Evolutionary conservation across 2,113 vertebrate genomes (phyloP), one percentile per base, ranked within the genome.

Genomic region (Pholis gunnellus): DNA sequence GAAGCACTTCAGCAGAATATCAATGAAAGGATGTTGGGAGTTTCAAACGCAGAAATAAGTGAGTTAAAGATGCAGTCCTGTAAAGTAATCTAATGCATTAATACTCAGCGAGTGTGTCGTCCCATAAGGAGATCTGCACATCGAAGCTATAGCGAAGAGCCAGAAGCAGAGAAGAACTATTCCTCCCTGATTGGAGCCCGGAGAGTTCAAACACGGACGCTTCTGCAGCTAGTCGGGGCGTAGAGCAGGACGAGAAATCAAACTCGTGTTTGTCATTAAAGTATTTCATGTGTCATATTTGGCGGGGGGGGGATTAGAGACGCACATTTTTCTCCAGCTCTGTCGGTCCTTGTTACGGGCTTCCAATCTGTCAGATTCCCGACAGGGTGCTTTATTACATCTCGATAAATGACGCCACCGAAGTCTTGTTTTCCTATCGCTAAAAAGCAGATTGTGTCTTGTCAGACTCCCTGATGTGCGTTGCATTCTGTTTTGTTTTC

Each of bases 101-200:
- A 95, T 86, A 96, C 93, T 95, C 94, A 60, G 87, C 78, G 90
- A 95, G 94, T 91, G 94, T n/a, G 94, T 90, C 87, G 84, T 89
- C 89, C 94, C 93, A 95, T 96, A 96, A 95, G 94, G 91, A 95
- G 90, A 92, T 94, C 90, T 90, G 90, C 87, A 92, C 81, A 83
- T 89, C 88, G 89, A 89, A 86, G 84, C 90, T 87, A 3, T 31
- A 79, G 87, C 82, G 88, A 65, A 86, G 88, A 94, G 94, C 93
- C 92, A 93, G 89, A 93, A 93, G 86, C 94, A 88, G 89, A 92
- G 93, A 89, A 95, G 88, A 95, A 96, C 95, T 95, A 94, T 95
- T 95, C 93, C 92, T 94, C 91, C 89, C 77, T 94, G 95, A 96
- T 97, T 96, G 95, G 85, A 95, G 93, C 91, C 88, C 82, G 84